phyloP scores from a whole-genome alignment of 2,113 vertebrate species.

The Lepidothrix coronata region DNA sequence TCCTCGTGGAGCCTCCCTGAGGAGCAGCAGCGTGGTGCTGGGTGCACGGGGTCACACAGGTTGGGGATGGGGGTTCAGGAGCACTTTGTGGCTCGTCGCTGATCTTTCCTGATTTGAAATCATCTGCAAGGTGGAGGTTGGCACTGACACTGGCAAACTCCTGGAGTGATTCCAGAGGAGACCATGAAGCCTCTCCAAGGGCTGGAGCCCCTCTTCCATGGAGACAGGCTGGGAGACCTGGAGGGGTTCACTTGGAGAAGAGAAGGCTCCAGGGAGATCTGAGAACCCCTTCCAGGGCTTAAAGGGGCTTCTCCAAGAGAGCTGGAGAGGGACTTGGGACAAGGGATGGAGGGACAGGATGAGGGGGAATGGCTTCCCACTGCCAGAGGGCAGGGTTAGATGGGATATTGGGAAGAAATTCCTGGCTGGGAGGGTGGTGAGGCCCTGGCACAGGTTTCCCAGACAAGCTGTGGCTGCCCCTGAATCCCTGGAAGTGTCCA shows the following conservation, averaged over 20 bases:
- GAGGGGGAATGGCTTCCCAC: background rate
- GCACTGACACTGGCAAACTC: fast-evolving
- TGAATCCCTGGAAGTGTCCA: background rate
- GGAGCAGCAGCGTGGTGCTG: background rate
- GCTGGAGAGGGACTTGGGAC: background rate
- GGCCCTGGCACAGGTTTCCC: background rate
- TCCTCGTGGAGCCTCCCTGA: background rate
- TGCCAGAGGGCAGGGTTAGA: background rate
- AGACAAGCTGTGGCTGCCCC: background rate
- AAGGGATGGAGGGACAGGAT: background rate
- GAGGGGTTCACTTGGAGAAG: fast-evolving
- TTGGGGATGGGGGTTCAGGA: background rate
- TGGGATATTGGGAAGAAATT: background rate
- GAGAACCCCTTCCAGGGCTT: fast-evolving
- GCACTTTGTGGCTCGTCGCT: fast-evolving
- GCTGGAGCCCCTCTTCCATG: background rate
- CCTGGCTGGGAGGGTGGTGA: fast-evolving
- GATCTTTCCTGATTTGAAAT: background rate
- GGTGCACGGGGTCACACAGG: fast-evolving
- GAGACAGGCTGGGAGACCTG: background rate
- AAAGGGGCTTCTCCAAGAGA: background rate
- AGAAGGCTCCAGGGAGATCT: background rate
- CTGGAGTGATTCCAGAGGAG: background rate
- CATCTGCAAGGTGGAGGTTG: background rate
- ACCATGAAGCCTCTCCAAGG: background rate